Base-by-base conservation (phyloP, 2,888 invertebrate genomes). In the Drosophila parthenogenetica region DNA sequence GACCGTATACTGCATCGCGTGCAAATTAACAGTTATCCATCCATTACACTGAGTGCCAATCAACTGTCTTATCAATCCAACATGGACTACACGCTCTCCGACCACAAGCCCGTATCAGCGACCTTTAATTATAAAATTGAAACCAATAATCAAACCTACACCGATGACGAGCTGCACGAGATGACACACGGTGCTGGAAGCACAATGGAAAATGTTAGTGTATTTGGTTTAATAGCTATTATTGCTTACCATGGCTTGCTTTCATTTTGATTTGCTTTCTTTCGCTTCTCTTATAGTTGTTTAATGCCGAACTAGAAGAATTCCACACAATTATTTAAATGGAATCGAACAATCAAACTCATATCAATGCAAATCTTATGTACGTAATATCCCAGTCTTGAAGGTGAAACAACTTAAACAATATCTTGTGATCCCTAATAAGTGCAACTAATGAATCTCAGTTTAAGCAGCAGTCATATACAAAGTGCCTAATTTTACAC, bases 71-170 rank as follows among this genome's bases (percentile, higher is more conserved):
- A 99, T 92, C 94, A 94, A 86, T 95, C 96, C 86, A 94, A 97
- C 90, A 94, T 95, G 0, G 93, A 94, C 63, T 98, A 97, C 91
- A 94, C 93, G 13, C 94, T 95, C 69, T 98, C 98, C 84, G 99
- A 99, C 92, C 99, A 99, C 93, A 97, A 97, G 91, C 98, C 99
- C 2, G 98, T 99, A 40, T 94, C 96, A 5, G 96, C 96, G 13
- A 94, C 95, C 85, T 97, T 97, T 91, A 73, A 76, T 22, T 90
- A 83, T 58, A 84, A 83, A 62, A 87, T 90, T 45, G 87, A 89
- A 45, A 55, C 89, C 8, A 42, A 71, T 25, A 77, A 79, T 16
- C 58, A 54, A 11, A 80, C 73, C 4, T 79, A 66, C 25, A 86
- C 81, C 0, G 81, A 75, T 49, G 85, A 88, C 45, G 91, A 91